Conservation (phyloP, 2,113 vertebrate genomes). For the Paralichthys olivaceus region DNA sequence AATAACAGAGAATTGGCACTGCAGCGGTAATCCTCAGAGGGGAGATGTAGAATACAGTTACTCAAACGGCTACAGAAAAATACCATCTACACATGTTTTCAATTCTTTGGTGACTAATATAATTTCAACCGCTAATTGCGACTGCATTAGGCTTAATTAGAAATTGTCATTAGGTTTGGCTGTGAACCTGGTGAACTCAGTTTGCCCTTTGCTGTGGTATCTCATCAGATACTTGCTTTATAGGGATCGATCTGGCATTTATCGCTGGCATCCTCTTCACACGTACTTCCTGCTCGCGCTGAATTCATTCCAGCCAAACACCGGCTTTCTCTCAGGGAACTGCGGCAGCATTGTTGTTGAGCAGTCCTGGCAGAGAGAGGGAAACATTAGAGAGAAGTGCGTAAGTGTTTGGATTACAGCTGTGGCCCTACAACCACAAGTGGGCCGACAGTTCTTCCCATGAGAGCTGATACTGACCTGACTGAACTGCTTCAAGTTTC, state of each 20-base stretch:
- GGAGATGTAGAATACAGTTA: conserved; percentile 13
- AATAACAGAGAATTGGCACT: conserved; percentile 49
- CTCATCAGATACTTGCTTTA: conserved; percentile 82
- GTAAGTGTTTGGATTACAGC: conserved; percentile 48
- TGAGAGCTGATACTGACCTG: conserved; percentile 11
- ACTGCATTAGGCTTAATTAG: conserved; percentile 22
- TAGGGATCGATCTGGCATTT: conserved; percentile 85
- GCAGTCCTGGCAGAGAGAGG: conserved; percentile 82
- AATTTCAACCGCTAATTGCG: conserved; percentile 33
- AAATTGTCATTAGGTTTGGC: conserved; percentile 34
- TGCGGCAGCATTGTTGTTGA: conserved; percentile 90
- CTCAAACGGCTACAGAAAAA: conserved; percentile 1
- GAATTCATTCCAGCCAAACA: conserved; percentile 88
- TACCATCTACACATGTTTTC: conserved; percentile 18
- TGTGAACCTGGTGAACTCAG: conserved; percentile 41
- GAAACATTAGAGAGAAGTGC: conserved; percentile 35
- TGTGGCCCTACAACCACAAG: conserved; percentile 22
- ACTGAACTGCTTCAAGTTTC: conserved; percentile 1
- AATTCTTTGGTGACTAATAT: conserved; percentile 4
- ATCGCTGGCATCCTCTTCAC: conserved; percentile 78
- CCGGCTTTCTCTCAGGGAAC: conserved; percentile 85
- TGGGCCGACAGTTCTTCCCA: conserved; percentile 19
- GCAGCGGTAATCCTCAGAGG: conserved; percentile 27
- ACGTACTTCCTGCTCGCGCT: conserved; percentile 85
- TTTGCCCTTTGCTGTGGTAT: conserved; percentile 28